A percentile compares a stretch with the other conserved stretches of the same genome.
Evolutionary conservation across 2,888 invertebrate species (phyloP).

Genomic region (Odontomyia ornata): DNA sequence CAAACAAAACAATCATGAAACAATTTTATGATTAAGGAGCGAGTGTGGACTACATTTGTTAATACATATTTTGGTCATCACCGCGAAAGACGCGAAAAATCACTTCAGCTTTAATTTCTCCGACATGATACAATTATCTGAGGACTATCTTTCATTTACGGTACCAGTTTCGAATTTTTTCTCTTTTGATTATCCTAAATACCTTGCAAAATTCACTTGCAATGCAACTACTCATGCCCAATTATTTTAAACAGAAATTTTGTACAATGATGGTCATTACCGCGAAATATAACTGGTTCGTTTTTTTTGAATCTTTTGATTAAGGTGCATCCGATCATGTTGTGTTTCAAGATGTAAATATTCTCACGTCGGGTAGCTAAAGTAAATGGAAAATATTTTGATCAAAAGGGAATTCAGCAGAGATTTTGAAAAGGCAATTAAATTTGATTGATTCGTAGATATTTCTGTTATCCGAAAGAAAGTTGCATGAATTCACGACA

Average conservation of each 20-base stretch:
- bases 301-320: neutral
- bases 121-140: no score
- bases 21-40: no score
- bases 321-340: no score
- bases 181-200: neutral
- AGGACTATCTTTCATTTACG: no score
- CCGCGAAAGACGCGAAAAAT: no score
- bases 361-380: neutral
- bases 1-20: neutral
- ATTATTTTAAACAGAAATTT: neutral
- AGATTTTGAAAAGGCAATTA: no score
- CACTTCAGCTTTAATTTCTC: no score
- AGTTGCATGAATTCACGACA: no score
- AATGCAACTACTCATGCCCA: neutral
- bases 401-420: neutral
- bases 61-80: neutral
- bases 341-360: neutral
- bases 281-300: neutral
- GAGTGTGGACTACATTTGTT: no score
- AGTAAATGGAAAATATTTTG: slow-evolving; percentile 1
- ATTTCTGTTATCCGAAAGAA: no score
- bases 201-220: neutral
- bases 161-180: no score
- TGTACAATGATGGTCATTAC: neutral
- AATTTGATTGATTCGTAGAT: no score